phyloP scores from a whole-genome alignment of 1,140 invertebrate genomes.

The Bombus balteatus region DNA sequence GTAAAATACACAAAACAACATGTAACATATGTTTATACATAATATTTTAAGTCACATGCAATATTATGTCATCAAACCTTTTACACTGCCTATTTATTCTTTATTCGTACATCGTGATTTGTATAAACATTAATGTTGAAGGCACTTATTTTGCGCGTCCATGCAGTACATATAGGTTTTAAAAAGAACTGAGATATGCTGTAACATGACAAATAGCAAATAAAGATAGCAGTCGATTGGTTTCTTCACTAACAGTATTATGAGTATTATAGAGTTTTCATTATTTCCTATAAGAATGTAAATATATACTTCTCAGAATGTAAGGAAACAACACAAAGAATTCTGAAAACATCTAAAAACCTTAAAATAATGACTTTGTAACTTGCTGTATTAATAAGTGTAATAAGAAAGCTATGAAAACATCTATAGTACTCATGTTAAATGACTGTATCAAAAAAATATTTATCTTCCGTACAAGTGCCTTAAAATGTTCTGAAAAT shows the following conservation, averaged over 20 bases:
- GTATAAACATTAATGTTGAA: conserved; percentile 42
- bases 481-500: conserved; percentile 71
- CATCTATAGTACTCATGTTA: conserved; percentile 55
- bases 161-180: neutral
- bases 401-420: conserved; percentile 11
- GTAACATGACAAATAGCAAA: conserved; percentile 48
- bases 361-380: neutral
- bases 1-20: conserved; percentile 25
- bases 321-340: conserved; percentile 2
- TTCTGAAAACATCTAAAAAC: neutral
- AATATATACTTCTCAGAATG: conserved; percentile 1
- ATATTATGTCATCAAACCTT: conserved; percentile 54
- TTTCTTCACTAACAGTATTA: conserved; percentile 49
- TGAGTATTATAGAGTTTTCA: conserved; percentile 69
- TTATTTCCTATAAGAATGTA: conserved; percentile 5
- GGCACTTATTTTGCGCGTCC: conserved; percentile 34
- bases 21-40: conserved; percentile 51
- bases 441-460: conserved; percentile 52
- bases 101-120: conserved; percentile 44
- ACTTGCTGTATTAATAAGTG: neutral
- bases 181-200: conserved; percentile 8
- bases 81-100: conserved; percentile 71
- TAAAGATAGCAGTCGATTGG: conserved; percentile 40
- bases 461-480: conserved; percentile 69
- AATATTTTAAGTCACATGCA: conserved; percentile 53